Percentiles rank a stretch among this genome's conserved stretches.
Evolutionary conservation across 2,888 invertebrate species (phyloP).

Genomic region (Hypena proboscidalis): DNA sequence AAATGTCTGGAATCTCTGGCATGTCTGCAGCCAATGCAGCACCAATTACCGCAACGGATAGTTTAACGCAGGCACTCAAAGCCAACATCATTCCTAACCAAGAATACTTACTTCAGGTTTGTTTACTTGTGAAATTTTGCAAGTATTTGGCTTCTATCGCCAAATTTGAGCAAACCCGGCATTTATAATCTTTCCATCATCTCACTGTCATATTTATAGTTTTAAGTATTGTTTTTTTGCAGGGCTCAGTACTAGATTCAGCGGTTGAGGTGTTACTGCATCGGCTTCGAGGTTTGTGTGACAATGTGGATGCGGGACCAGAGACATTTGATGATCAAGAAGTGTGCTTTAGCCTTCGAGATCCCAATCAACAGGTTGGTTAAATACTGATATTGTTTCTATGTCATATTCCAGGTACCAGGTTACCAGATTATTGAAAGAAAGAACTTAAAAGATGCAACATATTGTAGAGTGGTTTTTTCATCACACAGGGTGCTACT

Average conservation of each 20-base stretch:
- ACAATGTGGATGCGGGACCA: slow-evolving; percentile 95
- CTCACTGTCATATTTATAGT: background rate
- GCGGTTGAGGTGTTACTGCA: slow-evolving; percentile 96
- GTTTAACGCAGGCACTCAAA: slow-evolving; percentile 91
- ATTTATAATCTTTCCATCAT: no score
- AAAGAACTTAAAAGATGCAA: no score
- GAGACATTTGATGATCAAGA: slow-evolving; percentile 98
- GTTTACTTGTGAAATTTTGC: background rate
- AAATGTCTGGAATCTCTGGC: slow-evolving; percentile 13
- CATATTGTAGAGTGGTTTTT: no score
- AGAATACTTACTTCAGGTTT: slow-evolving; percentile 91
- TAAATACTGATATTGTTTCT: no score
- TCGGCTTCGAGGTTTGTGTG: slow-evolving; percentile 95
- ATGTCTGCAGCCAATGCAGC: slow-evolving; percentile 72
- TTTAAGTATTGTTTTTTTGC: slow-evolving; percentile 10
- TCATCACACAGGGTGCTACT: no score
- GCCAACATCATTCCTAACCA: slow-evolving; percentile 96
- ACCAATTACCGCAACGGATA: slow-evolving; percentile 90
- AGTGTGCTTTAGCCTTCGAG: slow-evolving; percentile 93
- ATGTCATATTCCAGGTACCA: no score
- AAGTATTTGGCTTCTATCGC: background rate
- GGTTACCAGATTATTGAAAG: no score
- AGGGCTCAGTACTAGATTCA: slow-evolving; percentile 96
- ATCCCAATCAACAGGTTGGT: slow-evolving; percentile 85
- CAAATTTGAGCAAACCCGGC: no score